phyloP scores from a whole-genome alignment of 2,797 vertebrate genomes.

The Pelobates cultripes region DNA sequence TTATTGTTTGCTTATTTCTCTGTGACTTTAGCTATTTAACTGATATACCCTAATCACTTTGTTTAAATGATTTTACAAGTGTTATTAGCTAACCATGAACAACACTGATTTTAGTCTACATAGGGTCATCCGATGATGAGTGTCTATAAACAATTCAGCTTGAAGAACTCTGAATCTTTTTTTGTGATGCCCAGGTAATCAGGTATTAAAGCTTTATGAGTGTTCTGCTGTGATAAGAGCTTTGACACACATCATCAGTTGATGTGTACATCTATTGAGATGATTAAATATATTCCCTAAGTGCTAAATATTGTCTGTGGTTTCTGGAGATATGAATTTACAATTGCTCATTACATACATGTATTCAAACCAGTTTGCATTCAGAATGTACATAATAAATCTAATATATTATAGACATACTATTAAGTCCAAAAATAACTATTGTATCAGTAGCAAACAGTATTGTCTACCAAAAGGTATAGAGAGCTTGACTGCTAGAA shows the following conservation, averaged over 20 bases:
- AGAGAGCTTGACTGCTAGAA: too few relatives aligned
- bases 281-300: conserved; percentile 12
- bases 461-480: too few relatives aligned
- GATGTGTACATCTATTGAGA: conserved; percentile 3
- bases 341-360: conserved; percentile 8
- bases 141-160: conserved; percentile 13
- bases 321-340: neutral
- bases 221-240: conserved; percentile 30
- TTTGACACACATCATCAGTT: conserved; percentile 4
- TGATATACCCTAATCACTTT: neutral
- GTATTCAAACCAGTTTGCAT: neutral
- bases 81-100: neutral
- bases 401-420: too few relatives aligned
- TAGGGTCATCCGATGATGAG: conserved; percentile 22
- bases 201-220: conserved; percentile 31
- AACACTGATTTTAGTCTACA: conserved; percentile 22
- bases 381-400: neutral
- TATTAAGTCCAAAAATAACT: too few relatives aligned
- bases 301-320: neutral
- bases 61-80: conserved; percentile 3
- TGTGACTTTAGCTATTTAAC: too few relatives aligned
- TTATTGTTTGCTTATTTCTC: too few relatives aligned
- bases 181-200: conserved; percentile 32
- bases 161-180: conserved; percentile 28
- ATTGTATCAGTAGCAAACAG: too few relatives aligned